Percentiles rank a stretch among this genome's conserved stretches.
Evolutionary conservation across 2,888 invertebrate species (phyloP).

Genomic region (Panzeria rudis): DNA sequence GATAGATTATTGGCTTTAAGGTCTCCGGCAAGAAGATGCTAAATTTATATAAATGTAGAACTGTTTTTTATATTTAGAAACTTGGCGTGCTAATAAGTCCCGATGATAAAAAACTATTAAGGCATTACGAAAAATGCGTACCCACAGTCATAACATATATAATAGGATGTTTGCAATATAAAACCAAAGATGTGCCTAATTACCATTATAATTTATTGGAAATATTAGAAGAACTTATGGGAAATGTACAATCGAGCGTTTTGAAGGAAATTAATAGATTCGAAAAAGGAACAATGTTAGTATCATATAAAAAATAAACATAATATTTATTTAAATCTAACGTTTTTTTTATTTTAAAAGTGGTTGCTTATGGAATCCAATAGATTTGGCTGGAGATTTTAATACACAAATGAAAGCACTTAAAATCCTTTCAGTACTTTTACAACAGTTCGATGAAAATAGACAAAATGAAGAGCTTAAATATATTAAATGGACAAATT

Average conservation of each 20-base stretch:
- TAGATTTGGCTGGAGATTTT: slow-evolving; percentile 75
- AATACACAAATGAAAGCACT: slow-evolving; percentile 75
- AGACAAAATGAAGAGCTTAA: slow-evolving; percentile 58
- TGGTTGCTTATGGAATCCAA: slow-evolving; percentile 75
- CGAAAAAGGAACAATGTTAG: slow-evolving; percentile 73
- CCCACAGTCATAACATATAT: slow-evolving; percentile 74
- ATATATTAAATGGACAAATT: slow-evolving; percentile 57
- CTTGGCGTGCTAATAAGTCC: slow-evolving; percentile 67
- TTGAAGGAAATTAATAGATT: slow-evolving; percentile 65
- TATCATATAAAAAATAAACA: background rate
- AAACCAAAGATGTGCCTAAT: slow-evolving; percentile 65
- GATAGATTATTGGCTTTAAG: too few relatives aligned
- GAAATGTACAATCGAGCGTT: slow-evolving; percentile 56
- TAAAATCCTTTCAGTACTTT: slow-evolving; percentile 70
- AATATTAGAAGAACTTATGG: slow-evolving; percentile 72
- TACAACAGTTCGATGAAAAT: slow-evolving; percentile 69
- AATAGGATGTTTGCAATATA: slow-evolving; percentile 74
- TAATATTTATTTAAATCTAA: background rate
- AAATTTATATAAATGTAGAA: too few relatives aligned
- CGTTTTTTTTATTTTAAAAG: slow-evolving; percentile 58
- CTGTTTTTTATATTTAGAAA: slow-evolving; percentile 66
- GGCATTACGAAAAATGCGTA: slow-evolving; percentile 73
- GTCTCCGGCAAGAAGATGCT: too few relatives aligned
- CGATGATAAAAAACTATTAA: slow-evolving; percentile 42
- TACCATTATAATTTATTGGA: slow-evolving; percentile 74